These are phyloP conservation scores for Dascillus cervinus DNA, from an alignment of 2,888 invertebrate species.

Conservation along the genomic window DNA sequence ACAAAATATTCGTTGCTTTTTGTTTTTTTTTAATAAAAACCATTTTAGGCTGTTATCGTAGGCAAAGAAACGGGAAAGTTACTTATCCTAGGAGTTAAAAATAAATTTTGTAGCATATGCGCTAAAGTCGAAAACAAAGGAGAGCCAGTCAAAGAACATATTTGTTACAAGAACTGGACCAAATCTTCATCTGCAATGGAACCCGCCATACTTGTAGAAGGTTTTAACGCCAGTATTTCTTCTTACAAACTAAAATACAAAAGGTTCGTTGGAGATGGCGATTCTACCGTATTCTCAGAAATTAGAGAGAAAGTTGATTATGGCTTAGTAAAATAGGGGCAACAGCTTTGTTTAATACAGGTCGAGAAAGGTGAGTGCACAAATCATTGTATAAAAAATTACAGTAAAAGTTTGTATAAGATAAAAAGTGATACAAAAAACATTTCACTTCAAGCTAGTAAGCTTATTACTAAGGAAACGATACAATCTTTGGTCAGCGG, in stretches of 20 bases:
- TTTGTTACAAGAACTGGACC: conserved; percentile 30
- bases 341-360: background rate
- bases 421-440: no score
- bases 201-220: conserved; percentile 29
- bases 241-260: no score
- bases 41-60: conserved; percentile 14
- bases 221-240: no score
- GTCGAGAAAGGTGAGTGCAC: conserved; percentile 30
- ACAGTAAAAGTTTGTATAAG: conserved; percentile 8
- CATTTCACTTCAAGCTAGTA: no score
- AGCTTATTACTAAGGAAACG: no score
- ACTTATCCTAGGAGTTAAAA: conserved; percentile 27
- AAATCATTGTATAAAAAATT: conserved; percentile 24
- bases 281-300: conserved; percentile 27
- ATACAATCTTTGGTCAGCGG: no score
- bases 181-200: conserved; percentile 32
- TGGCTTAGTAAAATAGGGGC: conserved; percentile 7
- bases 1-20: no score
- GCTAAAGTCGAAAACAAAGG: conserved; percentile 18
- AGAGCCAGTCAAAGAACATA: conserved; percentile 16
- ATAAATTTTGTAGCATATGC: conserved; percentile 29
- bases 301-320: conserved; percentile 23
- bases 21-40: background rate
- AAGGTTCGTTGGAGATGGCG: conserved; percentile 32
- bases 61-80: conserved; percentile 20